Evolutionary conservation across 2,888 invertebrate species (phyloP).

Genomic region (Ormyrus nitidulus): DNA sequence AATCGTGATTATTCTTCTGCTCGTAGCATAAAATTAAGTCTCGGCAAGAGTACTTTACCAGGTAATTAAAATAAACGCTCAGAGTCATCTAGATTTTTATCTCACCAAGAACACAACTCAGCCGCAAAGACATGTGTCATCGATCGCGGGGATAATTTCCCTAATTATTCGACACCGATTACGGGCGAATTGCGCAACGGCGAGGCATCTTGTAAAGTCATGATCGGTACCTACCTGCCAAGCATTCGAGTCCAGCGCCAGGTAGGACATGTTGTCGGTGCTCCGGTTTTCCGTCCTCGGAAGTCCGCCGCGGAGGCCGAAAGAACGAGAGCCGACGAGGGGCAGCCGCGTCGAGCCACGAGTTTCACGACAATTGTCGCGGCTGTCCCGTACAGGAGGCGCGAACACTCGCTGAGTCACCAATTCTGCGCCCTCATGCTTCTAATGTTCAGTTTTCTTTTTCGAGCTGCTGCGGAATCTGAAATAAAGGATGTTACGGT

Average conservation of each 20-base stretch:
- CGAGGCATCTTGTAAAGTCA: neutral
- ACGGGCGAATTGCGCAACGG: no score
- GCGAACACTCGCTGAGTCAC: neutral
- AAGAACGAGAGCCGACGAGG: no score
- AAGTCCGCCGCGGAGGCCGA: slow-evolving; percentile 13
- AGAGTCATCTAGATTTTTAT: neutral
- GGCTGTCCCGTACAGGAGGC: neutral
- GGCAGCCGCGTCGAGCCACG: slow-evolving; percentile 46
- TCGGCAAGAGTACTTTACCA: neutral
- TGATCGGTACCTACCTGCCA: slow-evolving; percentile 75
- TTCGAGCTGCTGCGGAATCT: neutral
- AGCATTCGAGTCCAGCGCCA: slow-evolving; percentile 76
- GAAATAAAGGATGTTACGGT: neutral
- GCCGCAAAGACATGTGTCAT: no score
- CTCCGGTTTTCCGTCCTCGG: slow-evolving; percentile 64
- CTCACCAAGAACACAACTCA: neutral
- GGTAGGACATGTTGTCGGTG: slow-evolving; percentile 73
- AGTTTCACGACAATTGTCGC: slow-evolving; percentile 49
- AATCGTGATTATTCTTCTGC: neutral
- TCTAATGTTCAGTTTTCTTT: slow-evolving; percentile 52
- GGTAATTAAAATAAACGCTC: slow-evolving; percentile 12
- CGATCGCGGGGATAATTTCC: no score
- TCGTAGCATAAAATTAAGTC: neutral
- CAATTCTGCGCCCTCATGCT: slow-evolving; percentile 44
- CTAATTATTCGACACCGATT: no score